Evolutionary conservation across 2,113 vertebrate species (phyloP).

Genomic region (Bettongia penicillata): DNA sequence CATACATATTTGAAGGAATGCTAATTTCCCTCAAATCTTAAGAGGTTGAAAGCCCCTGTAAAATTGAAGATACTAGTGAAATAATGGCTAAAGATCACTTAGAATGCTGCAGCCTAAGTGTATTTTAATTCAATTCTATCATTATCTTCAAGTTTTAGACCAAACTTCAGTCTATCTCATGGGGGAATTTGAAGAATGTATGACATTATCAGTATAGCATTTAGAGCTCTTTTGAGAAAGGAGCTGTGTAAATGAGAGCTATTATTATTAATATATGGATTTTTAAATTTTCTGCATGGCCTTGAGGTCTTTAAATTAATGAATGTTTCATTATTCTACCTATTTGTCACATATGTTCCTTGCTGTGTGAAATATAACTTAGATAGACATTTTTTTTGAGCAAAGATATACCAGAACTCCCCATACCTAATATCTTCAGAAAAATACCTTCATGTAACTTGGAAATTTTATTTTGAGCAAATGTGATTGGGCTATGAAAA

Average conservation of each 20-base stretch:
- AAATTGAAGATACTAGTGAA: background rate
- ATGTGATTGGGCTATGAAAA: slow-evolving; percentile 43
- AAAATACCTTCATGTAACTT: slow-evolving; percentile 44
- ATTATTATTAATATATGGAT: slow-evolving; percentile 18
- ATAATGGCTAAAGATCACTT: background rate
- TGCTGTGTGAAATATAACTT: slow-evolving; percentile 39
- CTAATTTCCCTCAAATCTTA: slow-evolving; percentile 18
- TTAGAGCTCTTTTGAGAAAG: slow-evolving; percentile 40
- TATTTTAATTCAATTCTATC: background rate
- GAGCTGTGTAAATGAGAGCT: slow-evolving; percentile 28
- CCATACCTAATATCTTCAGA: slow-evolving; percentile 43
- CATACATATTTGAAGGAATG: background rate
- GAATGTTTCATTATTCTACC: background rate
- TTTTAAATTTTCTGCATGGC: slow-evolving; percentile 41
- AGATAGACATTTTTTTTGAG: background rate
- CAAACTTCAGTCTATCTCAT: slow-evolving; percentile 3
- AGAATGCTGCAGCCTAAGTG: background rate
- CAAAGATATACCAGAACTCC: background rate
- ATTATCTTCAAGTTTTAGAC: slow-evolving; percentile 16
- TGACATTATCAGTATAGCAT: background rate
- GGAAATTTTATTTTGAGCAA: slow-evolving; percentile 57
- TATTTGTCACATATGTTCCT: slow-evolving; percentile 7
- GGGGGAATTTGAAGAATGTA: slow-evolving; percentile 16
- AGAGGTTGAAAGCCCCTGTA: background rate
- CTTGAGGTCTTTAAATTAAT: slow-evolving; percentile 51